Evolutionary conservation across 2,797 vertebrate species (phyloP).

Genomic region (Sebastes minor): DNA sequence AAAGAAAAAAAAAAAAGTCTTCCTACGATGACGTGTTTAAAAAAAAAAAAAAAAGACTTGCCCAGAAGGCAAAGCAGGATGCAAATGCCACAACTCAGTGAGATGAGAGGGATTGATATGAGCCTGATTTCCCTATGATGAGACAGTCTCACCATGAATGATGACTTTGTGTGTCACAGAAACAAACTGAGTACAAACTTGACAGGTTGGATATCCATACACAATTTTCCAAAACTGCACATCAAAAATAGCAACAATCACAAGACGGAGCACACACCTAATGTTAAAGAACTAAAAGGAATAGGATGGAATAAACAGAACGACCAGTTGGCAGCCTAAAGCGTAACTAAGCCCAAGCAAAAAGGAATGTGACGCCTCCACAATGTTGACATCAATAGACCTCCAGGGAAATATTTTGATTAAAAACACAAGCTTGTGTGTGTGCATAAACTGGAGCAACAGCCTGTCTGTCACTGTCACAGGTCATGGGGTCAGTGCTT

Average conservation of each 20-base stretch:
- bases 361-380: slow-evolving; percentile 1
- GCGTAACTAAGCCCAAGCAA: not conserved
- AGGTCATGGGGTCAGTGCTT: slow-evolving; percentile 45
- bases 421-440: slow-evolving; percentile 52
- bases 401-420: slow-evolving; percentile 43
- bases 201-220: not conserved
- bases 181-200: not conserved
- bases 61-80: slow-evolving; percentile 82
- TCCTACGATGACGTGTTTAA: not conserved
- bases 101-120: slow-evolving; percentile 64
- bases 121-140: slow-evolving; percentile 68
- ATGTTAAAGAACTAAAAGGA: not conserved
- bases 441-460: slow-evolving; percentile 40
- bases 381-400: slow-evolving; percentile 23
- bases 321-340: not conserved
- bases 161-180: slow-evolving; percentile 37
- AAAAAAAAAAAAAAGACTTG: slow-evolving; percentile 14
- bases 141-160: slow-evolving; percentile 60
- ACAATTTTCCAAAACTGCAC: not conserved
- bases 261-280: not conserved
- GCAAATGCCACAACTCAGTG: slow-evolving; percentile 73
- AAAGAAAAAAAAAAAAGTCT: slow-evolving; percentile 4
- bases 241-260: slow-evolving; percentile 2
- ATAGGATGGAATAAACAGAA: not conserved
- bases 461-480: slow-evolving; percentile 26